phyloP scores from a whole-genome alignment of 2,888 invertebrate genomes.

The Trachelus tabidus region DNA sequence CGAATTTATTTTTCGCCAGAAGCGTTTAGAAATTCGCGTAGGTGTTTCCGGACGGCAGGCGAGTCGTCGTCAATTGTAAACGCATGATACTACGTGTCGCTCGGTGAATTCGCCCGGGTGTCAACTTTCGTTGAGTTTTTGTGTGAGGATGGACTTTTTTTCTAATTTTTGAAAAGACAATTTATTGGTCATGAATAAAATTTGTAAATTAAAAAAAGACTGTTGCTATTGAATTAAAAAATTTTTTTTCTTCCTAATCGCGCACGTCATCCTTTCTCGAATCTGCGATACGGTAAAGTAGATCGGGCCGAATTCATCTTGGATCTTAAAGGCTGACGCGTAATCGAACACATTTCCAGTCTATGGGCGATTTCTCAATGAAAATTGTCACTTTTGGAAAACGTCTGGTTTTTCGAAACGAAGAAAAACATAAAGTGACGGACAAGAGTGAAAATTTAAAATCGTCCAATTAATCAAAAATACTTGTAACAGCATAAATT shows the following conservation, averaged over 20 bases:
- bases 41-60: constrained; percentile 22
- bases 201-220: not conserved
- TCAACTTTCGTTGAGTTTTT: not conserved
- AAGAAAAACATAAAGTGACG: not conserved
- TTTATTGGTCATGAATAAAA: not conserved
- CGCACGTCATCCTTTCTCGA: not conserved
- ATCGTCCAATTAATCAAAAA: not conserved
- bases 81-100: no score
- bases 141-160: not conserved
- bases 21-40: constrained; percentile 36
- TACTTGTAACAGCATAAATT: not conserved
- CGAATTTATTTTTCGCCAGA: constrained; percentile 29
- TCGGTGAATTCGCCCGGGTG: not conserved
- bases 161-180: no score
- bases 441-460: not conserved
- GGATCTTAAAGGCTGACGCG: not conserved
- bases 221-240: not conserved
- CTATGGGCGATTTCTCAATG: not conserved
- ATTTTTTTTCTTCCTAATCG: not conserved
- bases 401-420: not conserved
- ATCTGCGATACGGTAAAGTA: not conserved
- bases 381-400: not conserved
- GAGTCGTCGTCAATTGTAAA: constrained; percentile 27
- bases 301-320: not conserved
- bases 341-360: not conserved